Evolutionary conservation across 2,113 vertebrate genomes (phyloP), one percentile per base, ranked within the genome.

Genomic region (Lampris megalopsis): DNA sequence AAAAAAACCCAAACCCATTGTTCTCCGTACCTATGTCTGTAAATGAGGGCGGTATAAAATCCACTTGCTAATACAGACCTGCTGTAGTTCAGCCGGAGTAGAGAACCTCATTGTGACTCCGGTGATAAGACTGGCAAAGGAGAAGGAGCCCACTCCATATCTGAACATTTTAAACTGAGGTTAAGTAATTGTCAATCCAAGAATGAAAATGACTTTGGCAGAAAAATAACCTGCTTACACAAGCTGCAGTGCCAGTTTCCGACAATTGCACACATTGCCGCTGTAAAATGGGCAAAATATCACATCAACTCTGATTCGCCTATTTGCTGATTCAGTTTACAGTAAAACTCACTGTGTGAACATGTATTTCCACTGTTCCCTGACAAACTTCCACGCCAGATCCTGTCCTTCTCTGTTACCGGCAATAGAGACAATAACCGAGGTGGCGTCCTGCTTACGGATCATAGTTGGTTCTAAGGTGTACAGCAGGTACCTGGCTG

Each of bases 341-440:
- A 36, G 4, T 61, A 40, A 45, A n/a, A 89, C 97, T 96, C 89
- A 99, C 97, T 97, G 86, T 6, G 4, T 66, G 76, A 95, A 96
- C 60, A 98, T 90, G 0, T 5, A 92, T 8, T 59, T 66, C 97
- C 97, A 98, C 38, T 96, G 92, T n/a, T 56, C 5, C 3, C 88
- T 93, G 64, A 98, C 72, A 80, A 98, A 98, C 59, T 97, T 90
- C 97, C 97, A 97, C 9, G 71, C 94, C 89, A 97, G 80, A 2
- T 43, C 0, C 50, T 97, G 96, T 36, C 97, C 97, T 0, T 89
- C 4, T 9, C 92, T 90, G 0, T 97, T 98, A 53, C 57, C 79
- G 78, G 96, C 91, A 0, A 98, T 95, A 73, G 91, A 91, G 65
- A 70, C 92, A 81, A 98, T 96, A 58, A 96, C 96, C 11, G 91